Evolutionary conservation across 1,140 invertebrate species (phyloP).

Genomic region (Drosophila quadrilineata): DNA sequence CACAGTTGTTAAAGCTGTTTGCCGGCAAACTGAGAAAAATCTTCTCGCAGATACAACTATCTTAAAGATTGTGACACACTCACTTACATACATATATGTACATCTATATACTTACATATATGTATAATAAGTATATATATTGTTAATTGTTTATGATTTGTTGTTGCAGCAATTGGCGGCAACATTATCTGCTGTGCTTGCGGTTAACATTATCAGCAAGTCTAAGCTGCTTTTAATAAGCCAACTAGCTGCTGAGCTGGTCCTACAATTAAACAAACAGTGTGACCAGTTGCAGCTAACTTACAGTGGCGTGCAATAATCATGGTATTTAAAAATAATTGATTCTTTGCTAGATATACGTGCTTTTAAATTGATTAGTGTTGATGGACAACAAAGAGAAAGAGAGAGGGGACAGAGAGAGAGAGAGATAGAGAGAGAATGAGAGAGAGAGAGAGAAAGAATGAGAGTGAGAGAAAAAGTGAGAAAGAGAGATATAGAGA

Average conservation of each 20-base stretch:
- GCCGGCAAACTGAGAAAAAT: slow-evolving; percentile 28
- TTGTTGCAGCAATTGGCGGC: slow-evolving; percentile 22
- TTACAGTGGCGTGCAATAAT: too few species aligned
- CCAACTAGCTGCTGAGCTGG: neutral
- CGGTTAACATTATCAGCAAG: slow-evolving; percentile 1
- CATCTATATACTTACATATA: too few species aligned
- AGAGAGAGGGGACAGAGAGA: neutral
- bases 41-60: slow-evolving; percentile 23
- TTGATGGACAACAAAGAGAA: too few species aligned
- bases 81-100: neutral
- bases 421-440: neutral
- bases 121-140: too few species aligned
- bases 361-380: too few species aligned
- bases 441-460: neutral
- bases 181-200: slow-evolving; percentile 11
- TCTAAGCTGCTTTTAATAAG: neutral
- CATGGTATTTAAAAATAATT: too few species aligned
- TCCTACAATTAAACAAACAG: too few species aligned
- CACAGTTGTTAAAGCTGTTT: slow-evolving; percentile 16
- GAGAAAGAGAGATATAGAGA: neutral
- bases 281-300: too few species aligned
- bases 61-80: slow-evolving; percentile 24
- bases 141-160: slow-evolving; percentile 6
- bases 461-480: neutral
- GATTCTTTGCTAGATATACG: neutral